A percentile compares a stretch with the other conserved stretches of the same genome.
Evolutionary conservation across 2,888 invertebrate species (phyloP).

Genomic region (Volucella inanis): DNA sequence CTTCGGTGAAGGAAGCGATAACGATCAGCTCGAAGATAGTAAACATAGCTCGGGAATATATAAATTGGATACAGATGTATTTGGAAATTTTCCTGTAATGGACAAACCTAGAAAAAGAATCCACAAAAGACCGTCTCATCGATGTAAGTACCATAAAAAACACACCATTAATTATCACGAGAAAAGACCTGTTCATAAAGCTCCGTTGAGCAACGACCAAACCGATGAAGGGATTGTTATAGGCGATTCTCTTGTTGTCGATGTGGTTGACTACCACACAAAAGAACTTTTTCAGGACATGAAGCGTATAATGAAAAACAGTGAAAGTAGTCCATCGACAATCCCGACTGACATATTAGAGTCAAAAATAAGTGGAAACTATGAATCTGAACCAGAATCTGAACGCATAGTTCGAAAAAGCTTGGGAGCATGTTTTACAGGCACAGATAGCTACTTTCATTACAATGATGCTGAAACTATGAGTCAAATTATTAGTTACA

Average conservation of each 20-base stretch:
- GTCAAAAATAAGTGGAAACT: conserved; percentile 45
- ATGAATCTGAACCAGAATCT: conserved; percentile 62
- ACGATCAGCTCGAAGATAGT: conserved; percentile 57
- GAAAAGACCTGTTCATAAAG: conserved; percentile 53
- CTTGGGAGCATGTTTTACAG: conserved; percentile 90
- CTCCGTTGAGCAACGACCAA: conserved; percentile 47
- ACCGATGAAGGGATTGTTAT: conserved; percentile 58
- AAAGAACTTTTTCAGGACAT: conserved; percentile 82
- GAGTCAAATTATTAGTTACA: conserved; percentile 92
- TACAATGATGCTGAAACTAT: conserved; percentile 94
- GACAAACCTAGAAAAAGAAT: conserved; percentile 60
- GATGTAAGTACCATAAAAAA: conserved; percentile 65
- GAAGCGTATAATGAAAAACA: conserved; percentile 82
- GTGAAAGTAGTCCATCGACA: conserved; percentile 75
- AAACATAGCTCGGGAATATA: conserved; percentile 41
- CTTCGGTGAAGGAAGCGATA: conserved; percentile 40
- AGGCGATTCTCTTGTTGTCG: conserved; percentile 52
- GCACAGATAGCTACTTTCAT: conserved; percentile 92
- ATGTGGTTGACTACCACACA: conserved; percentile 80
- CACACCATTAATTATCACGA: conserved; percentile 57
- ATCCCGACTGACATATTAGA: conserved; percentile 52
- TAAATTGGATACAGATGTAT: conserved; percentile 47
- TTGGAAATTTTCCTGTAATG: conserved; percentile 60
- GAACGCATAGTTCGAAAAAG: conserved; percentile 78
- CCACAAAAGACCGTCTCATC: conserved; percentile 65